Percentiles rank a stretch among this genome's conserved stretches.
phyloP scores from a whole-genome alignment of 2,113 vertebrate species.

The Nettapus auritus region DNA sequence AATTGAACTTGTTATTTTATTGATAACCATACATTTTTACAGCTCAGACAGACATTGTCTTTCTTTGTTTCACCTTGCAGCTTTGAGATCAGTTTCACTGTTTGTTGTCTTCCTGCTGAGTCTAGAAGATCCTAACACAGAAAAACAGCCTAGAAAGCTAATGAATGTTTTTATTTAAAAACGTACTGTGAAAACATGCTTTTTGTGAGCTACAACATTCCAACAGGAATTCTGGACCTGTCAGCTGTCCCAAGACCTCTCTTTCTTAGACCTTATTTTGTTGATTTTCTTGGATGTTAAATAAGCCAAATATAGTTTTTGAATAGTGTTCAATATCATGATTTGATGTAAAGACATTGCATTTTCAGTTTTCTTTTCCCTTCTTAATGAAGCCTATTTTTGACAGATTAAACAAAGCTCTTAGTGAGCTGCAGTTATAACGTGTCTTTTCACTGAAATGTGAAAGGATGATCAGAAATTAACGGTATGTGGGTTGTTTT shows the following conservation, averaged over 20 bases:
- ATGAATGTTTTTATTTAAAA: not conserved
- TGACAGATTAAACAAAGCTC: not conserved
- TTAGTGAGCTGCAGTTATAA: not conserved
- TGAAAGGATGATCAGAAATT: not conserved
- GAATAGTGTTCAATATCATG: not conserved
- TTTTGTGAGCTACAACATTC: not conserved
- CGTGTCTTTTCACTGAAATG: not conserved
- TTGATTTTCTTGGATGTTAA: not conserved
- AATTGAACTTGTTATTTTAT: not conserved
- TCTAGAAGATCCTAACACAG: not conserved
- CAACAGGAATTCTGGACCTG: not conserved
- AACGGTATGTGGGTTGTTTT: not conserved
- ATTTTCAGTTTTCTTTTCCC: not conserved
- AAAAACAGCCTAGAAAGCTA: not conserved
- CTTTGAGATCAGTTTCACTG: not conserved
- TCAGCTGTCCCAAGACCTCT: not conserved
- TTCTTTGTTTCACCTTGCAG: not conserved
- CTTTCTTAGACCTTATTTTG: not conserved
- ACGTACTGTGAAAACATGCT: not conserved
- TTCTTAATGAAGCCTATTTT: not conserved
- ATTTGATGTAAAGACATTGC: not conserved
- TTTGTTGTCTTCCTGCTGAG: not conserved
- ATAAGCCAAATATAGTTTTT: not conserved
- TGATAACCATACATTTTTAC: not conserved
- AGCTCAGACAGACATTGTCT: not conserved